Evolutionary conservation across 2,113 vertebrate genomes (phyloP), one percentile per base, ranked within the genome.

Genomic region (Ceyx cyanopectus): DNA sequence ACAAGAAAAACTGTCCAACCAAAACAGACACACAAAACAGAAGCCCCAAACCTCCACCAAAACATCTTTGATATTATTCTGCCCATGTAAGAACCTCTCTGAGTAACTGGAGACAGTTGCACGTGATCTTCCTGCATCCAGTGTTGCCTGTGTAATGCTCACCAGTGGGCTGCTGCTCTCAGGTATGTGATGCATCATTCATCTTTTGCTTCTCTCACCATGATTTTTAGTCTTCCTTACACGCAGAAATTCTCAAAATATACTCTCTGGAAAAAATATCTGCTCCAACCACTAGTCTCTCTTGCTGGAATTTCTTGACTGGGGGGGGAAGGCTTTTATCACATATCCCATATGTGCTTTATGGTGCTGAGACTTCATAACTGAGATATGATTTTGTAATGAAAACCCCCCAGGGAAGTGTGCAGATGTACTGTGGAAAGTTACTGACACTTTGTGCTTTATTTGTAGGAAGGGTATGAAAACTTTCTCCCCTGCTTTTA

Each of bases 361-460:
- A 86, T 73, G 81, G 53, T 80, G 56, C 86, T 67, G 81, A 79
- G 85, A 54, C 74, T 93, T 74, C 78, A 94, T 95, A 92, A 85
- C 81, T 16, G 54, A 94, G 70, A 93, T 91, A 86, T 5, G 58
- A 77, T 92, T 95, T 93, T 87, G 66, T 89, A 87, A 92, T 70
- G 75, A 87, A 93, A 94, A 53, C 74, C 53, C 94, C 67, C 13
- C 9, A 34, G 60, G 87, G 79, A 89, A 89, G 63, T 3, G 10
- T 92, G 87, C 67, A 77, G 75, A 91, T 74, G 48, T 74, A 80
- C 48, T 67, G 46, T 37, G 22, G 87, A 92, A 93, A 96, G 63
- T 76, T 74, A 77, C 61, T 80, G 84, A 92, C 37, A 68, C 53
- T 73, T 67, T 21, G 23, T 60, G 79, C 45, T 89, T 73, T 85